Conservation (phyloP, 2,797 vertebrate genomes). For the Champsocephalus esox region DNA sequence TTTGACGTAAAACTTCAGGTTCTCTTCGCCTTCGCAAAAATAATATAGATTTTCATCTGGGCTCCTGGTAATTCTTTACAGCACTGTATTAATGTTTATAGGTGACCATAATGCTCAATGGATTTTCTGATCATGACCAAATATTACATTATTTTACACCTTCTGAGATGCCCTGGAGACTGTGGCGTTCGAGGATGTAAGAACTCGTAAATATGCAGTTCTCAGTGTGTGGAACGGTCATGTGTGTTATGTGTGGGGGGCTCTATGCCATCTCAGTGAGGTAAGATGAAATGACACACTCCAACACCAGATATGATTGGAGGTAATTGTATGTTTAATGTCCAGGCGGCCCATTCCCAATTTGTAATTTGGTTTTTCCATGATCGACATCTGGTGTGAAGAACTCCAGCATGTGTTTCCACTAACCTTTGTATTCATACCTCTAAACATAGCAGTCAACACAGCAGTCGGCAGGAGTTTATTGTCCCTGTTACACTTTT, state of each 20-base stretch:
- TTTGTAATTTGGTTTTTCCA: constrained; percentile 67
- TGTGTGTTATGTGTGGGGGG: constrained; percentile 54
- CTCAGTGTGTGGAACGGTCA: constrained; percentile 33
- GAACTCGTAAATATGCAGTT: constrained; percentile 56
- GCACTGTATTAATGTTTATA: constrained; percentile 58
- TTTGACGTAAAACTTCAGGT: constrained; percentile 51
- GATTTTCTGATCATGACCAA: constrained; percentile 62
- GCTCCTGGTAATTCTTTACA: constrained; percentile 56
- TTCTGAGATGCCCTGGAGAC: constrained; percentile 12
- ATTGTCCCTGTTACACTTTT: constrained; percentile 79
- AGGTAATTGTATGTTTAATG: constrained; percentile 79
- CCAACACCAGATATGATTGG: constrained; percentile 78
- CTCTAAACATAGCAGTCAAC: constrained; percentile 77
- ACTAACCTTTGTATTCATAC: constrained; percentile 72
- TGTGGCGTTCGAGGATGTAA: constrained; percentile 42
- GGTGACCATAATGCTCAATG: constrained; percentile 48
- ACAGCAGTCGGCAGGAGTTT: constrained; percentile 70
- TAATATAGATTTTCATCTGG: constrained; percentile 38
- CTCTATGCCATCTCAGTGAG: constrained; percentile 67
- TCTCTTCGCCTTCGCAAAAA: constrained; percentile 9
- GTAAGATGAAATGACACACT: constrained; percentile 78
- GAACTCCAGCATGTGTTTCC: constrained; percentile 78
- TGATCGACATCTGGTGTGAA: constrained; percentile 73
- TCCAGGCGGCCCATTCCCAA: constrained; percentile 67
- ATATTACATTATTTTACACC: constrained; percentile 41